Base-by-base conservation (phyloP, 2,888 invertebrate species). In the Sclerodermus sp. region DNA sequence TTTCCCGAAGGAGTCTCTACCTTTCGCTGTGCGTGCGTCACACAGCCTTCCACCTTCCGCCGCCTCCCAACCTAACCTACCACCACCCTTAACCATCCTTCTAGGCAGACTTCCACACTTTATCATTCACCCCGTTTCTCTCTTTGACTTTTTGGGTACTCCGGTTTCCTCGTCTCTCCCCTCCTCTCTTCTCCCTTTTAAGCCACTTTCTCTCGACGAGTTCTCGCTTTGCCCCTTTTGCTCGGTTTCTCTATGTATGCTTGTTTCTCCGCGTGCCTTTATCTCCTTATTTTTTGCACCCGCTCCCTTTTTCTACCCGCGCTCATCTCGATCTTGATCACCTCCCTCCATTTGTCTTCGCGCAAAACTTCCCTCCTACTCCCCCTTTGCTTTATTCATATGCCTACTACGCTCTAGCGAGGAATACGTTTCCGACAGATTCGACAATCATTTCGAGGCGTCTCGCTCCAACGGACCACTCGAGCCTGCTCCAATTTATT, bases 51-150 rank as follows among this genome's bases (percentile, higher is more conserved):
- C 12, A 5, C 13, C 16, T 16, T 31, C 30, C 2, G 14, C 32
- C 23, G 31, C 31, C 42, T 12, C n/a, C n/a, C 18, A 31, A 30
- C 16, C 23, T 8, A 12, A 34, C n/a, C 34, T 4, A 34, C n/a
- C n/a, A 34, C 34, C 34, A 50, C 39, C 49, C 36, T 55, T 45
- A 31, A 44, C 41, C 45, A 45, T 49, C 45, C 34, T 14, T 44
- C 34, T 4, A 34, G 12, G 34, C 29, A 38, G 45, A 30, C 46
- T 40, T 34, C 37, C 14, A 13, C 40, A 39, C 45, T 49, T 40
- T 38, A 23, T 16, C 15, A 29, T n/a, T 13, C 23, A 37, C 34
- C 13, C 43, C 45, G 47, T 48, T 45, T 47, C 45, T 45, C 47
- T 44, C 47, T 41, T 40, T 43, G 14, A 38, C 37, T 31, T 37